Evolutionary conservation across 2,797 vertebrate genomes (phyloP).

Genomic region (Falco novaeseelandiae): DNA sequence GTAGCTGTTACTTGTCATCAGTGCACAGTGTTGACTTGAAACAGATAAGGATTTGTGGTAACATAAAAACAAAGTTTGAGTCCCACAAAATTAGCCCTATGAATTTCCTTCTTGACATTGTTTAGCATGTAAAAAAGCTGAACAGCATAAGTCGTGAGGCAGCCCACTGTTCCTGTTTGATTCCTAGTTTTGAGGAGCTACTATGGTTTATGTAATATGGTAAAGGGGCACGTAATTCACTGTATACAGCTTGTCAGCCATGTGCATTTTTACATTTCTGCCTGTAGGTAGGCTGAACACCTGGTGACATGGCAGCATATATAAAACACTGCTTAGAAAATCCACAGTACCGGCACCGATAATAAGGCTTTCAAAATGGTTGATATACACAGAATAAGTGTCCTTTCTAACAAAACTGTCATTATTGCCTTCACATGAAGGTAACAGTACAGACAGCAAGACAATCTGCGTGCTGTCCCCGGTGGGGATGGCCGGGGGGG

Average conservation of each 20-base stretch:
- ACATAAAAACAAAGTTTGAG: neutral
- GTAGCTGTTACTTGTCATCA: neutral
- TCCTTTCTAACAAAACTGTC: neutral
- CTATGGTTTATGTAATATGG: neutral
- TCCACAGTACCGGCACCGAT: neutral
- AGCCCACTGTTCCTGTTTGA: neutral
- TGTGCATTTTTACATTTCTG: slow-evolving; percentile 54
- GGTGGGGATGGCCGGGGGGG: neutral
- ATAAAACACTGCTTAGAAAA: slow-evolving; percentile 20
- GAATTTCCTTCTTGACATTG: neutral
- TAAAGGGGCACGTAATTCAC: slow-evolving; percentile 64
- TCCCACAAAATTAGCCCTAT: neutral
- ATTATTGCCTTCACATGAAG: neutral
- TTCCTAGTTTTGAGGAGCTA: neutral
- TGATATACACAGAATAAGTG: neutral
- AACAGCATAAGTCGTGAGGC: neutral
- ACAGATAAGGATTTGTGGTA: neutral
- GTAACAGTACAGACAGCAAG: neutral
- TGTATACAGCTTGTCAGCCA: slow-evolving; percentile 54
- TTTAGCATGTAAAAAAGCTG: neutral
- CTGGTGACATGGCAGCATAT: slow-evolving; percentile 29
- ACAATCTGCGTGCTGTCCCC: neutral
- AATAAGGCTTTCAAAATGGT: neutral
- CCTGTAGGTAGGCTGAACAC: slow-evolving; percentile 53
- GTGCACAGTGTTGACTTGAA: neutral